Percentiles rank a stretch among this genome's conserved stretches.
Evolutionary conservation across 2,113 vertebrate genomes (phyloP).

Genomic region (Taxidea taxus): DNA sequence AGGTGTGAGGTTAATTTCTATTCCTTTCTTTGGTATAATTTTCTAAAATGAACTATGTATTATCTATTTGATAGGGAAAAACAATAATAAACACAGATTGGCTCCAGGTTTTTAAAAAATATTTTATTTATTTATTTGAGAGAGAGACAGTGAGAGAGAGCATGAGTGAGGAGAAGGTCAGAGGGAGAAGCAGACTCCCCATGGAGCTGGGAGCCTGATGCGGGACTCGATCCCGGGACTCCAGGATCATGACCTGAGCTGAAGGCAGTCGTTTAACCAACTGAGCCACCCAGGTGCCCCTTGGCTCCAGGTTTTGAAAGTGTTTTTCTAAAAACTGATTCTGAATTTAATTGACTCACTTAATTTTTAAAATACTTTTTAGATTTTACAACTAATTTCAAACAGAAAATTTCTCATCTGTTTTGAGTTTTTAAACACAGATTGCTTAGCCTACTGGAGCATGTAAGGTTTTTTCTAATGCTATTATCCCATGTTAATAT

Average conservation of each 20-base stretch:
- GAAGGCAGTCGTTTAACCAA: too few relatives aligned
- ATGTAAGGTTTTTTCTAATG: neutral
- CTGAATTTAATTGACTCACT: neutral
- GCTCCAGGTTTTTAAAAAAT: neutral
- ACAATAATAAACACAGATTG: neutral
- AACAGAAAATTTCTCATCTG: neutral
- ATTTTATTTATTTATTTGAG: too few relatives aligned
- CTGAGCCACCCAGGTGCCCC: too few relatives aligned
- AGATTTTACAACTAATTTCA: neutral
- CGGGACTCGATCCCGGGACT: too few relatives aligned
- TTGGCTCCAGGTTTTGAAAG: neutral
- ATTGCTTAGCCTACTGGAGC: neutral
- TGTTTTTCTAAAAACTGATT: neutral
- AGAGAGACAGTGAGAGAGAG: too few relatives aligned
- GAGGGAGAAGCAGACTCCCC: too few relatives aligned
- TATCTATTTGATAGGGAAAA: neutral
- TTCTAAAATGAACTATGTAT: neutral
- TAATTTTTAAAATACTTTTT: neutral
- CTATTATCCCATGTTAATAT: neutral
- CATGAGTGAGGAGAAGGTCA: too few relatives aligned
- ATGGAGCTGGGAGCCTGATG: too few relatives aligned
- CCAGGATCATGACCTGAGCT: too few relatives aligned
- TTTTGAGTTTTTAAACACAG: neutral
- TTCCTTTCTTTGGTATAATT: neutral
- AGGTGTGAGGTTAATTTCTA: neutral